Base-by-base conservation (phyloP, 2,113 vertebrate species). In the Grantiella picta region DNA sequence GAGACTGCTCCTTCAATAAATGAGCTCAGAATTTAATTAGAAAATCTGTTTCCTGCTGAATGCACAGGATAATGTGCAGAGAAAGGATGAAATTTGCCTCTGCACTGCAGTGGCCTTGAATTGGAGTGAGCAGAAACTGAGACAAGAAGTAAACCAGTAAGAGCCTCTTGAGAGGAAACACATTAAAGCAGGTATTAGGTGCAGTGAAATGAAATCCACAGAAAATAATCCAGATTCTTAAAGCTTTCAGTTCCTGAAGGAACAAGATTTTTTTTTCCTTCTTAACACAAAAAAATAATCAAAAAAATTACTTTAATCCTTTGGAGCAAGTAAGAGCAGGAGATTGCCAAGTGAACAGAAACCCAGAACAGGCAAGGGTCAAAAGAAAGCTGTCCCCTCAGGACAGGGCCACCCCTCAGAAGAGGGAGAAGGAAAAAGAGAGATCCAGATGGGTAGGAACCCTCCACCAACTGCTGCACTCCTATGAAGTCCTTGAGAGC, bases 361-460 rank as follows among this genome's bases (percentile, higher is more conserved):
- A 53, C 81, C 68, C n/a, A 56, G 72, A 25, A 61, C 9, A 45
- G 44, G 38, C 33, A 82, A 76, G 77, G 87, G 52, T 88, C 44
- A 79, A 83, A 90, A 86, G 22, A 81, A 84, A 68, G 56, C 64
- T 40, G 33, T 44, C 47, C 50, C 61, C 76, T 86, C 35, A 92
- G 56, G 85, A 59, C 49, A 68, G 42, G 27, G 84, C 38, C 27
- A 65, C 16, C 53, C 33, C 86, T 69, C 25, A 20, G 75, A 68
- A 64, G 61, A 84, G 44, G 53, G 83, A 93, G 75, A 61, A 95
- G 92, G 64, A 95, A 78, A 60, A 91, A 42, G 87, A 94, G 79
- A 94, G 69, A 94, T 93, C 69, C 92, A 93, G 80, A 59, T 60
- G 68, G 86, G 88, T 95, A 94, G 93, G 92, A 96, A 95, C 76